A percentile compares a stretch with the other conserved stretches of the same genome.
Evolutionary conservation across 1,140 invertebrate species (phyloP).

Genomic region (Lithobius niger): DNA sequence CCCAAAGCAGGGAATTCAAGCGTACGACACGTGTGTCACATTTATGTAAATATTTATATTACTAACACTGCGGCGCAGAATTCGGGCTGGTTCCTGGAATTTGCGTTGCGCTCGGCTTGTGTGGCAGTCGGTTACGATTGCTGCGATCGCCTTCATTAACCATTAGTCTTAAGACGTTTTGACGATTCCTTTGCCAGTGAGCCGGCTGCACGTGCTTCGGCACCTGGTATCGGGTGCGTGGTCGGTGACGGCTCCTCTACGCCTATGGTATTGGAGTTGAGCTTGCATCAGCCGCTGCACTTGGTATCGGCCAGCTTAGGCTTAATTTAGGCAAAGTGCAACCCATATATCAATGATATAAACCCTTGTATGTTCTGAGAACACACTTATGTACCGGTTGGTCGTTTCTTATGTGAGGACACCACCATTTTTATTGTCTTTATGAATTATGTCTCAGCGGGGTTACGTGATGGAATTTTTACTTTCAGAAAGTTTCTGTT

Average conservation of each 20-base stretch:
- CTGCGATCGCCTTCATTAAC: neutral
- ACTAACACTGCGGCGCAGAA: neutral
- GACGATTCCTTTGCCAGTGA: neutral
- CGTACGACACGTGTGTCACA: no score
- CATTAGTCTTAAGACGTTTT: neutral
- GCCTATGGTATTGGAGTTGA: slow-evolving; percentile 3
- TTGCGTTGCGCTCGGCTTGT: neutral
- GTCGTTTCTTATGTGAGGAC: no score
- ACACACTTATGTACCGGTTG: no score
- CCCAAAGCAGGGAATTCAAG: no score
- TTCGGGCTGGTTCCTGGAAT: neutral
- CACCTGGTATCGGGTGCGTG: neutral
- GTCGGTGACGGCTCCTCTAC: neutral
- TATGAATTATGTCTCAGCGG: no score
- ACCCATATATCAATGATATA: slow-evolving; percentile 25
- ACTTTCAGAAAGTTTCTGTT: no score
- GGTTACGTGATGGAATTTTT: no score
- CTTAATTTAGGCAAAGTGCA: neutral
- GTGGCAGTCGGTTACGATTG: no score
- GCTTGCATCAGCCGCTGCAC: neutral
- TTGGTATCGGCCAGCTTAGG: neutral
- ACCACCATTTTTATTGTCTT: no score
- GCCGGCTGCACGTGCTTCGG: neutral
- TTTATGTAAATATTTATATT: no score
- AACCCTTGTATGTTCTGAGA: slow-evolving; percentile 22